phyloP scores from a whole-genome alignment of 2,113 vertebrate species.

The Corapipo altera region DNA sequence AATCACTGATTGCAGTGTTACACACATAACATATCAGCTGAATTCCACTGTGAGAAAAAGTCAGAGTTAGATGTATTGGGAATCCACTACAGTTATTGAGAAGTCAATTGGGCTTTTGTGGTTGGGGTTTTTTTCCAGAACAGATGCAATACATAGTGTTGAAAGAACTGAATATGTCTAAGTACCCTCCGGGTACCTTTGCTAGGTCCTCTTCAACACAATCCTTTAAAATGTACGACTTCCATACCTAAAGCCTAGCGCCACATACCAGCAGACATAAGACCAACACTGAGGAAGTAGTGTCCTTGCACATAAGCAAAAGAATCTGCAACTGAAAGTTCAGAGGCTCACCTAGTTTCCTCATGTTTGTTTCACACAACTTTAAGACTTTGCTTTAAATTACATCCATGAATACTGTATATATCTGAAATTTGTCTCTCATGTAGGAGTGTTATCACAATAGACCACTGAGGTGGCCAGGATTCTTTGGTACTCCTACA shows the following conservation, averaged over 20 bases:
- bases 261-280: neutral
- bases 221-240: neutral
- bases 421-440: neutral
- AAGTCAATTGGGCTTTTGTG: neutral
- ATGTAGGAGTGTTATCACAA: rapidly evolving
- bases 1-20: neutral
- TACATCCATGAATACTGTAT: neutral
- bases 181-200: neutral
- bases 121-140: neutral
- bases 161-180: neutral
- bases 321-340: neutral
- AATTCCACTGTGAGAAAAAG: neutral
- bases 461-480: neutral
- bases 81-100: neutral
- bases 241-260: neutral
- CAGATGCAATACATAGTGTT: neutral
- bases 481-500: neutral
- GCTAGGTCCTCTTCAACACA: neutral
- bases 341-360: neutral
- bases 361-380: neutral
- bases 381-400: neutral
- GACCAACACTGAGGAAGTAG: neutral
- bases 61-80: neutral
- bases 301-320: neutral
- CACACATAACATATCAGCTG: neutral